Conservation (phyloP, 2,797 vertebrate genomes). For the Antrozous pallidus region DNA sequence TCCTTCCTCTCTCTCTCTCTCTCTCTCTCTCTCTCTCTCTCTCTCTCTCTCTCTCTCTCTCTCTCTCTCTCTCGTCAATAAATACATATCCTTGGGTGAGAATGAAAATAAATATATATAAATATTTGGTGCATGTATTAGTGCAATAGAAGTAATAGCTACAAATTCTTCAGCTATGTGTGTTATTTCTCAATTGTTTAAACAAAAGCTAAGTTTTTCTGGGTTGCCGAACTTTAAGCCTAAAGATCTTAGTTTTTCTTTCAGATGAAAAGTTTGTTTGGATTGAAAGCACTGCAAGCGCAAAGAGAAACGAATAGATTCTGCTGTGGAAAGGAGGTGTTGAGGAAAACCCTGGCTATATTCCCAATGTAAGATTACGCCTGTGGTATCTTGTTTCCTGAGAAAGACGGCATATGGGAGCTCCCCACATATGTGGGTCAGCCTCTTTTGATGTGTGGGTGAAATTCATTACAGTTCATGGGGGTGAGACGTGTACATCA, state of each 20-base stretch:
- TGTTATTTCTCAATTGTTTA: slow-evolving; percentile 66
- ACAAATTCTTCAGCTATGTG: slow-evolving; percentile 6
- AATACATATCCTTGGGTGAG: neutral
- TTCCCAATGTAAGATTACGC: neutral
- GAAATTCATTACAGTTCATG: slow-evolving; percentile 37
- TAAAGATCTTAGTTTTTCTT: slow-evolving; percentile 58
- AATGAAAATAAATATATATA: slow-evolving; percentile 66
- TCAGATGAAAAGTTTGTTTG: slow-evolving; percentile 45
- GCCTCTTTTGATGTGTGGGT: slow-evolving; percentile 3
- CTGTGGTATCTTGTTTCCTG: slow-evolving; percentile 47
- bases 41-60: neutral
- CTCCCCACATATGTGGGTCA: neutral
- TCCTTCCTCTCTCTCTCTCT: too few species aligned
- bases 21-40: neutral
- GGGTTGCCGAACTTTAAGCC: neutral
- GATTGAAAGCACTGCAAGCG: slow-evolving; percentile 31
- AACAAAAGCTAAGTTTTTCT: slow-evolving; percentile 63
- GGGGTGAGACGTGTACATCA: neutral
- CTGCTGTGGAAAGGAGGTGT: slow-evolving; percentile 1
- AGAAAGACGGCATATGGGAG: slow-evolving; percentile 41
- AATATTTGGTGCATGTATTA: slow-evolving; percentile 71
- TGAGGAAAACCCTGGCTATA: neutral
- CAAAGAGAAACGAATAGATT: slow-evolving; percentile 1
- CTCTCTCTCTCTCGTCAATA: neutral
- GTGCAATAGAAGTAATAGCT: slow-evolving; percentile 17